A percentile compares a stretch with the other conserved stretches of the same genome.
Conservation (phyloP, 2,888 invertebrate genomes). For the Tridacna gigas region DNA sequence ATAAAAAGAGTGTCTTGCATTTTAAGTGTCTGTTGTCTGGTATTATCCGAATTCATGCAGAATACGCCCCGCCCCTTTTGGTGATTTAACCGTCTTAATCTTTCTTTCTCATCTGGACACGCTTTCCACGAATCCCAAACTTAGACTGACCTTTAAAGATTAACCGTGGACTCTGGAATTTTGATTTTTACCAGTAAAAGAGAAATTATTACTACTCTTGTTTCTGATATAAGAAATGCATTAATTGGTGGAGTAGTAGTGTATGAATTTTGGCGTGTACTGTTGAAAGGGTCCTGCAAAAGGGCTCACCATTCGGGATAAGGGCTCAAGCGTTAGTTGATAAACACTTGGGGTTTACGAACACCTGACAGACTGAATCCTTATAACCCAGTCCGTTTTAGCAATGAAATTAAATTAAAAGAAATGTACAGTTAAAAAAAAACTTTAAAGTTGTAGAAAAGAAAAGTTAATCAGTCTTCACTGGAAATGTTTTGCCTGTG, state of each 20-base stretch:
- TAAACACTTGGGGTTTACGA: conserved; percentile 17
- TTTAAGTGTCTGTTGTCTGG: conserved; percentile 62
- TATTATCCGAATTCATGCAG: conserved; percentile 60
- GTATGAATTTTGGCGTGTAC: not conserved
- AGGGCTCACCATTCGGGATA: not conserved
- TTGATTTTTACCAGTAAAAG: too few species aligned
- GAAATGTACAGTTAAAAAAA: too few species aligned
- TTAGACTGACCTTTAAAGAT: too few species aligned
- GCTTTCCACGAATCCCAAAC: too few species aligned
- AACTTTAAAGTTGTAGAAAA: too few species aligned
- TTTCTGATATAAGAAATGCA: not conserved
- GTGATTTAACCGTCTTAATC: conserved; percentile 32
- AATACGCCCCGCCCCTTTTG: conserved; percentile 58
- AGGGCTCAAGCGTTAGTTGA: conserved; percentile 15
- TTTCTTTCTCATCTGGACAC: not conserved
- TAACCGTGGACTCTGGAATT: too few species aligned
- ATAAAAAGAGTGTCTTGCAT: conserved; percentile 58
- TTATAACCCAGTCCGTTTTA: not conserved
- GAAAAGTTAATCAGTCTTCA: too few species aligned
- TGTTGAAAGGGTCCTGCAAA: not conserved
- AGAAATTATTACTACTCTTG: not conserved
- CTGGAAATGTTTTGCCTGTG: too few species aligned
- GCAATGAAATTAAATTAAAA: not conserved
- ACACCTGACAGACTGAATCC: conserved; percentile 9
- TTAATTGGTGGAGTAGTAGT: not conserved